phyloP scores from a whole-genome alignment of 2,888 invertebrate species.

The Monochamus alternatus region DNA sequence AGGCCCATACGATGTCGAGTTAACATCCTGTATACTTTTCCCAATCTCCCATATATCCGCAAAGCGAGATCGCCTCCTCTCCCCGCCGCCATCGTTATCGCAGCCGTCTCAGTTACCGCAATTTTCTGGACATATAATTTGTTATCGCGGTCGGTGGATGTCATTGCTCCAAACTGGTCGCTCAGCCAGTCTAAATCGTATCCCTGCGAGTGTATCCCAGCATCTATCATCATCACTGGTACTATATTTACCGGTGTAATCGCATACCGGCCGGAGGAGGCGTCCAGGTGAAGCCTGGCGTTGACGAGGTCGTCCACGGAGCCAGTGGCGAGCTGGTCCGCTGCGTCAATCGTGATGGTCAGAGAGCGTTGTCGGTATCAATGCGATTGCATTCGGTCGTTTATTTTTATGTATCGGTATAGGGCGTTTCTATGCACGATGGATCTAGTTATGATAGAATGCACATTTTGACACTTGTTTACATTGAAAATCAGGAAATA shows the following conservation, averaged over 20 bases:
- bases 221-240: conserved; percentile 66
- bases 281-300: conserved; percentile 38
- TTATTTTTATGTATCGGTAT: conserved; percentile 40
- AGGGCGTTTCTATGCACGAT: not conserved
- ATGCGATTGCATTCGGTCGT: conserved; percentile 52
- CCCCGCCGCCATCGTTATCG: not conserved
- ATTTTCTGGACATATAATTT: not conserved
- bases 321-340: conserved; percentile 39
- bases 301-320: not conserved
- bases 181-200: conserved; percentile 61
- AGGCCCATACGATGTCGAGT: too few species aligned
- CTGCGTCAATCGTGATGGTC: conserved; percentile 58
- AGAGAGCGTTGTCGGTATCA: conserved; percentile 53
- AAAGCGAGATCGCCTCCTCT: not conserved
- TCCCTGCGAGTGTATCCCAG: conserved; percentile 38
- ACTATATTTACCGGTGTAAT: conserved; percentile 63
- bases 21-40: too few species aligned
- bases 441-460: not conserved
- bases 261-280: conserved; percentile 56
- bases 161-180: conserved; percentile 67
- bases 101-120: not conserved
- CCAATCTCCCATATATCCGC: too few species aligned
- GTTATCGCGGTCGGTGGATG: conserved; percentile 45
- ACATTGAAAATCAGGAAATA: too few species aligned
- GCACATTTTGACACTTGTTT: too few species aligned